Conservation (phyloP, 2,888 invertebrate genomes). For the Chouioia cunea region DNA sequence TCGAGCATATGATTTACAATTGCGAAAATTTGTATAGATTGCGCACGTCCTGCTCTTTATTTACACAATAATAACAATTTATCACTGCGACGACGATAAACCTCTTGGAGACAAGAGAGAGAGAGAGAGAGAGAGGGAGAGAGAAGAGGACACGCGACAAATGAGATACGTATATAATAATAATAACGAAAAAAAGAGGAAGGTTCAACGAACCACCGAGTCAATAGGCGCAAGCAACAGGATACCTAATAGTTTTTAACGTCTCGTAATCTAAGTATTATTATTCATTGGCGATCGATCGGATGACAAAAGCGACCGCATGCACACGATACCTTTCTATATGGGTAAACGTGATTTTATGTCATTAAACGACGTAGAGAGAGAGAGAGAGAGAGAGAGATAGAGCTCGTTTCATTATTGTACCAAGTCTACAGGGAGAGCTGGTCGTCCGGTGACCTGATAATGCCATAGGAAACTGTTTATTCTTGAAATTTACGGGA, state of each 20-base stretch:
- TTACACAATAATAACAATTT: constrained; percentile 4
- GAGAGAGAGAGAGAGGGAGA: constrained; percentile 1
- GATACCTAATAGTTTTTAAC: too few species aligned
- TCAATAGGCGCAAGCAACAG: constrained; percentile 27
- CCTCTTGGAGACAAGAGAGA: constrained; percentile 8
- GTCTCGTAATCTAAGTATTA: too few species aligned
- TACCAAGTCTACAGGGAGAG: constrained; percentile 37
- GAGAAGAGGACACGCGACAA: too few species aligned
- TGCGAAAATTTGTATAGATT: too few species aligned
- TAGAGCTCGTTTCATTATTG: constrained; percentile 1
- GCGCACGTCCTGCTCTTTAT: constrained; percentile 15
- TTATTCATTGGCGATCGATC: not conserved
- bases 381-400: not conserved
- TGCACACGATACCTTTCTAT: not conserved
- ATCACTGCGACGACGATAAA: constrained; percentile 25
- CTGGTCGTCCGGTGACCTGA: constrained; percentile 49
- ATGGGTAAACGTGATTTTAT: not conserved
- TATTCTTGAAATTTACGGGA: constrained; percentile 7
- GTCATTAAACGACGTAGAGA: constrained; percentile 2
- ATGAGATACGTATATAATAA: too few species aligned
- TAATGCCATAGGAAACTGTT: constrained; percentile 25
- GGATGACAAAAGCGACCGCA: not conserved
- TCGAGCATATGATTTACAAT: constrained; percentile 12
- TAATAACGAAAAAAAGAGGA: too few species aligned
- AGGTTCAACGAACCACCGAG: constrained; percentile 36